Percentiles rank a stretch among this genome's conserved stretches.
Conservation (phyloP, 92 coral and sea anemone species). For the Porites lobata region DNA sequence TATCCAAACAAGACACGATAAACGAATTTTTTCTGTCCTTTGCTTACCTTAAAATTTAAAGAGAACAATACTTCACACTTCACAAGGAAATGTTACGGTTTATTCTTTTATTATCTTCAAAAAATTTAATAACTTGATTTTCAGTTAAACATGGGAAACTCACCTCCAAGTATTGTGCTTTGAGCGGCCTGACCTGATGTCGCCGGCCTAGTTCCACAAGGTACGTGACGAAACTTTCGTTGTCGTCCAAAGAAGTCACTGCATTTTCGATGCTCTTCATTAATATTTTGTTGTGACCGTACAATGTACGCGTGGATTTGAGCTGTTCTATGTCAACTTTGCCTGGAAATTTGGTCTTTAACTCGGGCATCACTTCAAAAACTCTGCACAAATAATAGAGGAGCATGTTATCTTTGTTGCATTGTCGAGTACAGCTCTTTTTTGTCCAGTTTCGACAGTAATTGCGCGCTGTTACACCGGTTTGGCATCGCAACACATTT, state of each 20-base stretch:
- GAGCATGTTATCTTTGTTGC: background rate
- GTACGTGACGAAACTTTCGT: conserved; percentile 63
- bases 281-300: conserved; percentile 72
- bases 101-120: background rate
- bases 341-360: conserved; percentile 73
- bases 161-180: conserved; percentile 39
- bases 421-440: no score
- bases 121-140: background rate
- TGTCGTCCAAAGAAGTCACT: conserved; percentile 64
- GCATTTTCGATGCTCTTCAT: conserved; percentile 77
- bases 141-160: background rate
- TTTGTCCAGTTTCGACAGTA: no score
- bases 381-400: conserved; percentile 41
- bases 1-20: no score
- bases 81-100: background rate
- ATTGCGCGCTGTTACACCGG: no score
- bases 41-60: no score
- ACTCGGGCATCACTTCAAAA: conserved; percentile 69
- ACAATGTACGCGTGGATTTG: conserved; percentile 36
- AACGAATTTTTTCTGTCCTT: no score
- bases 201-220: conserved; percentile 78
- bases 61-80: no score
- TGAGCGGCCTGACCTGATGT: conserved; percentile 58
- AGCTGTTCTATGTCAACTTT: conserved; percentile 56
- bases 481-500: no score